phyloP scores from a whole-genome alignment of 2,888 invertebrate genomes.

The Nebria salina region DNA sequence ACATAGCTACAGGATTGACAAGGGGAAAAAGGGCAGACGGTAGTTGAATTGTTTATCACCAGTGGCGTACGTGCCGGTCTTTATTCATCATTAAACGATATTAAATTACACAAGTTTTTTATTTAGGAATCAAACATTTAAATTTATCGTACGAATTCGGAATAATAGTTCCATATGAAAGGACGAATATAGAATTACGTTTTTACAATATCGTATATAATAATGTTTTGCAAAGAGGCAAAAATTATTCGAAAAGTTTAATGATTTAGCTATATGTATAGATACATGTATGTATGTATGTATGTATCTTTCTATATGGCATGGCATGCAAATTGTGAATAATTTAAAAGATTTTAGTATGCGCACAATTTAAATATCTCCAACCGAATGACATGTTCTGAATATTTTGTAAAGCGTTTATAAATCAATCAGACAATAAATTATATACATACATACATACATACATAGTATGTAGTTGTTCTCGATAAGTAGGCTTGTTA shows the following conservation, averaged over 20 bases:
- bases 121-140: neutral
- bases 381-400: neutral
- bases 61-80: too few species aligned
- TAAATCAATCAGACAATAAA: neutral
- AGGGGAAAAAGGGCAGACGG: neutral
- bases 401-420: neutral
- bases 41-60: neutral
- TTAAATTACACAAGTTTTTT: neutral
- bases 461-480: neutral
- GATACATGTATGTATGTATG: neutral
- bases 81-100: neutral
- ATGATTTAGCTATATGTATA: too few species aligned
- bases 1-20: neutral
- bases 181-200: too few species aligned
- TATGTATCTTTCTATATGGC: neutral
- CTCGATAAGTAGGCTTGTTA: neutral
- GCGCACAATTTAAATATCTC: neutral
- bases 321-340: neutral
- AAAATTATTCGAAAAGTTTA: too few species aligned
- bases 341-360: neutral
- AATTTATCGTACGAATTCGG: neutral
- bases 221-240: too few species aligned
- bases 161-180: too few species aligned
- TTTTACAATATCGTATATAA: too few species aligned
- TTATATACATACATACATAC: neutral